Percentiles rank a stretch among this genome's conserved stretches.
Conservation (phyloP, 2,797 vertebrate species). For the Ctenosaura bakeri region DNA sequence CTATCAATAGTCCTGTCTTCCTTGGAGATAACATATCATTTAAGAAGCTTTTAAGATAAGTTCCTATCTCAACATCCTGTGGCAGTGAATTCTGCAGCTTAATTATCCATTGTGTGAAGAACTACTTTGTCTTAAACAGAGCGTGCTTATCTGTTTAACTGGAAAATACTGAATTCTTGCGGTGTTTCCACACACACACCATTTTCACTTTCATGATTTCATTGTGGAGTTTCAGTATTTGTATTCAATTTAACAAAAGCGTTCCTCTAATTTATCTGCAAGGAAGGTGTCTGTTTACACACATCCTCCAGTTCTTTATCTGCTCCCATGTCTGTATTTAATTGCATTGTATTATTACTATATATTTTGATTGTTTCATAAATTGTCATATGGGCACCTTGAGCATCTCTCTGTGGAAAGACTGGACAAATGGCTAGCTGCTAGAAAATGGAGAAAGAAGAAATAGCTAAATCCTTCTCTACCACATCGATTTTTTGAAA, state of each 20-base stretch:
- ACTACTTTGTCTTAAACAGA: background rate
- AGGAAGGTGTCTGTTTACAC: background rate
- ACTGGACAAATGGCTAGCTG: background rate
- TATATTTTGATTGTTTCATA: background rate
- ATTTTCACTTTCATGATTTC: background rate
- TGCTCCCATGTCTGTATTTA: background rate
- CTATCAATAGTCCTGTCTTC: background rate
- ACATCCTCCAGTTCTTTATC: background rate
- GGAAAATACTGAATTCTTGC: background rate
- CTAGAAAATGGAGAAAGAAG: background rate
- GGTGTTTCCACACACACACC: background rate
- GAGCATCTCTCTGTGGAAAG: background rate
- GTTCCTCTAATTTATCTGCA: no score
- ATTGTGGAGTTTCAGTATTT: background rate
- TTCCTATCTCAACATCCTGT: background rate
- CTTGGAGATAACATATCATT: background rate
- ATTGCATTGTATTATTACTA: background rate
- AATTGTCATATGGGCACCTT: background rate
- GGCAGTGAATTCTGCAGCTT: background rate
- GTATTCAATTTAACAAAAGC: no score
- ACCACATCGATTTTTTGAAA: background rate
- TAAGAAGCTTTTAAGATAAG: background rate
- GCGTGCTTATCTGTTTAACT: background rate
- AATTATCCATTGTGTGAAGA: constrained; percentile 15
- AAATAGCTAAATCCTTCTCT: background rate